A percentile compares a stretch with the other conserved stretches of the same genome.
These are phyloP conservation scores for Cryptotis parvus DNA, from an alignment of 2,113 vertebrate genomes.

Conservation along the genomic window DNA sequence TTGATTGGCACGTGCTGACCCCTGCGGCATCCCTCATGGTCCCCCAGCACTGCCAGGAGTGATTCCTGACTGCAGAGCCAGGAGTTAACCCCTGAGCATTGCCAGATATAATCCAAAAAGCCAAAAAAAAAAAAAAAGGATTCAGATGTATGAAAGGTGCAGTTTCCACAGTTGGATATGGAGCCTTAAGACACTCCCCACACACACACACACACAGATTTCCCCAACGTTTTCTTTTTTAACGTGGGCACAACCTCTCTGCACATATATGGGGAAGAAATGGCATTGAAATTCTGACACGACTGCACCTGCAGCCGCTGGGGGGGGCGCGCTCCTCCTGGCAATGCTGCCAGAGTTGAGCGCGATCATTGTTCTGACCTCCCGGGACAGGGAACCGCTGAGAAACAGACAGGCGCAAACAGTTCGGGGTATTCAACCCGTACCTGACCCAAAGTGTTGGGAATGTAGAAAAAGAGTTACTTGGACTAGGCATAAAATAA, in stretches of 20 bases:
- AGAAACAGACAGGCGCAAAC: neutral
- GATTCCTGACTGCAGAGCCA: too few species aligned
- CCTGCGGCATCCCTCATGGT: too few species aligned
- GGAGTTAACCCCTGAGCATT: too few species aligned
- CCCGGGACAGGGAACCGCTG: neutral
- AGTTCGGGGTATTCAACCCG: neutral
- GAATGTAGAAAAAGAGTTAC: neutral
- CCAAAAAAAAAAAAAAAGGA: too few species aligned
- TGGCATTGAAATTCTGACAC: neutral
- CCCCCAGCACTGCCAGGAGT: too few species aligned
- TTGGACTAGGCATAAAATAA: conserved; percentile 5
- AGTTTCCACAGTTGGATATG: neutral
- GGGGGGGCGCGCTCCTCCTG: conserved; percentile 41
- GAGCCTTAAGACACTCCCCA: too few species aligned
- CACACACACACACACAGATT: too few species aligned
- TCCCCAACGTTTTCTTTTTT: conserved; percentile 6
- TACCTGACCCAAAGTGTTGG: neutral
- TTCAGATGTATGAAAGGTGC: neutral
- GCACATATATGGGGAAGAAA: neutral
- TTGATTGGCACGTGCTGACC: too few species aligned
- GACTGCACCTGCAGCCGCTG: neutral
- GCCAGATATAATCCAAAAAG: too few species aligned
- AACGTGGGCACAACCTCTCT: neutral
- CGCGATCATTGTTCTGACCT: neutral
- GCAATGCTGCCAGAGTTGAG: neutral